Conservation (phyloP, 2,113 vertebrate species). For the Lycaon pictus region DNA sequence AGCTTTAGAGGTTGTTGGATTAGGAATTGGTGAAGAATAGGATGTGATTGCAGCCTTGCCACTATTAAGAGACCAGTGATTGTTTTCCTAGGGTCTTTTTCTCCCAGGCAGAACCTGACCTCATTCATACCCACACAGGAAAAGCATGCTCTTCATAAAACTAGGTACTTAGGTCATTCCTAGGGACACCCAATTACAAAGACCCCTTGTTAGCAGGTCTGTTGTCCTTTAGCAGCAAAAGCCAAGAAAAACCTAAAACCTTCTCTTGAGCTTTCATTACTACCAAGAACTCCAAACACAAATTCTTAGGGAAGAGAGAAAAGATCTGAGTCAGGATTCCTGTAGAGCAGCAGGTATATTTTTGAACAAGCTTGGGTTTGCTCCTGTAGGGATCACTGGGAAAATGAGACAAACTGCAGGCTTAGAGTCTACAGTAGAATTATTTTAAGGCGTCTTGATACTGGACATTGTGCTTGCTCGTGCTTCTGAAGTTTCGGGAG, state of each 20-base stretch:
- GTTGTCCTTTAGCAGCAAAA: conserved; percentile 36
- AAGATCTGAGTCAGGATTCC: conserved; percentile 18
- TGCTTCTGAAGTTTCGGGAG: neutral
- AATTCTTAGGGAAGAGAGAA: neutral
- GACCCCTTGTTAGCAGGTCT: conserved; percentile 13
- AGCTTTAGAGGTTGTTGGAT: neutral
- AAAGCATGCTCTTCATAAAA: neutral
- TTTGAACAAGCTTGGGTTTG: conserved; percentile 37
- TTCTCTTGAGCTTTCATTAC: conserved; percentile 73
- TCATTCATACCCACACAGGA: neutral
- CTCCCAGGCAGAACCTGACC: neutral
- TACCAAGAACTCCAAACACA: conserved; percentile 47
- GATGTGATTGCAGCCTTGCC: neutral
- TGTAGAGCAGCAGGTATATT: neutral
- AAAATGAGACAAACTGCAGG: neutral
- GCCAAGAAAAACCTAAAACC: conserved; percentile 55
- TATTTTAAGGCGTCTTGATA: neutral
- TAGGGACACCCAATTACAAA: conserved; percentile 33
- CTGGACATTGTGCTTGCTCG: neutral
- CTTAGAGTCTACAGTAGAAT: neutral
- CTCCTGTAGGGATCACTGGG: neutral
- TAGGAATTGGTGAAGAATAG: neutral
- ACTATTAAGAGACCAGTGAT: neutral
- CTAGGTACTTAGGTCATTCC: neutral
- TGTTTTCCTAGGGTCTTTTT: neutral